phyloP scores from a whole-genome alignment of 2,888 invertebrate species.

The Xestoiulus laeticollis region DNA sequence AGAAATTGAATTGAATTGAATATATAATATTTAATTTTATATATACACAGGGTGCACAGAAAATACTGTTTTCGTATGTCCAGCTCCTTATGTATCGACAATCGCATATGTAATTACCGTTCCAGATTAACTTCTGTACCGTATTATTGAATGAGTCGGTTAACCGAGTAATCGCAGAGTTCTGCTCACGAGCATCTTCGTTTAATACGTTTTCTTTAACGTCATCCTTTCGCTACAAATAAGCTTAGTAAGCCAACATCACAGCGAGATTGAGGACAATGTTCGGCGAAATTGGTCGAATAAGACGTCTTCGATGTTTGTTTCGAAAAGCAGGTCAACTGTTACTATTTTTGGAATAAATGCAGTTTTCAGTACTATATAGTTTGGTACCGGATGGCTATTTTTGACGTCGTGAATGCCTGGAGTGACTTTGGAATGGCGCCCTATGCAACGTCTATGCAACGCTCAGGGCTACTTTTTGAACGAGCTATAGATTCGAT shows the following conservation, averaged over 20 bases:
- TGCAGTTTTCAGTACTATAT: background rate
- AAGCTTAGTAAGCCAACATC: background rate
- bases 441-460: background rate
- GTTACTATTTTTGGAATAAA: constrained; percentile 24
- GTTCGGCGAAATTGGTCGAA: background rate
- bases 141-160: background rate
- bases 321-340: constrained; percentile 15
- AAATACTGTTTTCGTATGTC: too few species aligned
- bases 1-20: too few species aligned
- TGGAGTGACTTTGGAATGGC: background rate
- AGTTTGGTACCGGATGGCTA: background rate
- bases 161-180: background rate
- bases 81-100: too few species aligned
- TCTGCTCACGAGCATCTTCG: background rate
- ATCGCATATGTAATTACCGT: too few species aligned
- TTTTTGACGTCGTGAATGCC: background rate
- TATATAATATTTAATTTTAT: too few species aligned
- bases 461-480: background rate
- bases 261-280: background rate
- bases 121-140: too few species aligned
- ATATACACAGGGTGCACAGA: too few species aligned
- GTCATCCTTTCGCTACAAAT: background rate
- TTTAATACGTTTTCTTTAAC: background rate
- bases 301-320: background rate
- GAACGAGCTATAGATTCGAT: background rate